These are phyloP conservation scores for Pedicia rivosa DNA, from an alignment of 2,888 invertebrate species.

Conservation along the genomic window DNA sequence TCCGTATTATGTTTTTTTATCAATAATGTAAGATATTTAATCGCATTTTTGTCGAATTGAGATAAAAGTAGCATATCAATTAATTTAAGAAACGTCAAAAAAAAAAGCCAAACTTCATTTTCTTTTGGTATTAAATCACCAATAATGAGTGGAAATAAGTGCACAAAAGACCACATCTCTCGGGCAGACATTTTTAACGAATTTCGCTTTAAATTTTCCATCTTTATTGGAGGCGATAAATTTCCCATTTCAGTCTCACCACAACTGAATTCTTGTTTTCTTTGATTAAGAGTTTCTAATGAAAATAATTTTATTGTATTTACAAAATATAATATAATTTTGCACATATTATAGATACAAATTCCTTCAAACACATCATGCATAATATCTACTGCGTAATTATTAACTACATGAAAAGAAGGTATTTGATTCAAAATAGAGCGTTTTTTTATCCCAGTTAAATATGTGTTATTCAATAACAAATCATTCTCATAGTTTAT, in stretches of 20 bases:
- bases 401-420: neutral
- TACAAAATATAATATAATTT: neutral
- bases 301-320: neutral
- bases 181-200: neutral
- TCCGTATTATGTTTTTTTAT: neutral
- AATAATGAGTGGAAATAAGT: neutral
- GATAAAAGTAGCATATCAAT: neutral
- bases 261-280: neutral
- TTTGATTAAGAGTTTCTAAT: neutral
- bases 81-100: neutral
- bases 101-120: neutral
- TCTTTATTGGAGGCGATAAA: neutral
- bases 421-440: conserved; percentile 5
- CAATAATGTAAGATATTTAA: neutral
- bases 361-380: neutral
- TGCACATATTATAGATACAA: neutral
- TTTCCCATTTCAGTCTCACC: neutral
- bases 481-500: neutral
- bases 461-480: neutral
- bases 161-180: neutral
- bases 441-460: neutral
- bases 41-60: neutral
- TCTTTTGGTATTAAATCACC: neutral
- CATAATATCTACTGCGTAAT: neutral
- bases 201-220: neutral